Percentiles rank a stretch among this genome's conserved stretches.
Conservation (phyloP, 37 sponge, comb jelly and placozoan species). For the Bolinopsis microptera region DNA sequence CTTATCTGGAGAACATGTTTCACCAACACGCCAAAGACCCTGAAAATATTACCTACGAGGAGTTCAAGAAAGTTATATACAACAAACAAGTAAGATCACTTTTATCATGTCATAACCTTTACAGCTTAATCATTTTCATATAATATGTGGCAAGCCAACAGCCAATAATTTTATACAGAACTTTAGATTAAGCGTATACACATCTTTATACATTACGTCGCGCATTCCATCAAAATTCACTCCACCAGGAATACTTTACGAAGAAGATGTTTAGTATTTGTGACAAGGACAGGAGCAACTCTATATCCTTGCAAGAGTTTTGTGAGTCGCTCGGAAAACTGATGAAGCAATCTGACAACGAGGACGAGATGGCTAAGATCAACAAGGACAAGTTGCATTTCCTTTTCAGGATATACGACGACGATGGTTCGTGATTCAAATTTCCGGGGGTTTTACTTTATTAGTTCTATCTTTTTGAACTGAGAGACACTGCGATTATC, state of each 20-base stretch:
- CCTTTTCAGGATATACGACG: constrained; percentile 58
- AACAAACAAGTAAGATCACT: not conserved
- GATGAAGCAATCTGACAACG: constrained; percentile 59
- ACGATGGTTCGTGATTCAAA: constrained; percentile 51
- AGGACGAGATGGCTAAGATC: constrained; percentile 44
- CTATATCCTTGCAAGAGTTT: constrained; percentile 46
- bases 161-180: no score
- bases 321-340: not conserved
- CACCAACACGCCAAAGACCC: constrained; percentile 42
- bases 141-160: no score
- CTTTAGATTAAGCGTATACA: no score
- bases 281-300: constrained; percentile 50
- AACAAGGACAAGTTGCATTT: constrained; percentile 35
- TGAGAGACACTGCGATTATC: not conserved
- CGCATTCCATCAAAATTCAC: no score
- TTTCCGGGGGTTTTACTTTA: not conserved
- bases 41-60: constrained; percentile 52
- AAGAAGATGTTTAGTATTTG: constrained; percentile 63
- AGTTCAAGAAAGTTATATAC: constrained; percentile 59
- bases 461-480: not conserved
- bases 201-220: no score
- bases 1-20: constrained; percentile 24
- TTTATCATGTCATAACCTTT: no score
- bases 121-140: no score
- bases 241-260: constrained; percentile 52